phyloP scores from a whole-genome alignment of 1,140 invertebrate species.

The Zaprionus kolodkinae region DNA sequence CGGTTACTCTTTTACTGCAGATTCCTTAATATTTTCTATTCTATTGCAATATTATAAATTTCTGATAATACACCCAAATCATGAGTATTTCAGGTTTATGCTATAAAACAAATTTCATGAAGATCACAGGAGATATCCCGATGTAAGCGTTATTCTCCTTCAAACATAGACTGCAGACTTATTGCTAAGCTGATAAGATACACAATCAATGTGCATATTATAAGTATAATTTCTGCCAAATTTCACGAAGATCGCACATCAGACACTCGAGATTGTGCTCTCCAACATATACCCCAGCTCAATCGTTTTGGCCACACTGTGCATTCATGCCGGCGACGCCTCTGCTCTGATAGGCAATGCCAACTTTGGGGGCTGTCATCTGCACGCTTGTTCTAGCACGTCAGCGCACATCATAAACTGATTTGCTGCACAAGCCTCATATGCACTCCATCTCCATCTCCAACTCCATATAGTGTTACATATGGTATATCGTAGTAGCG shows the following conservation, averaged over 20 bases:
- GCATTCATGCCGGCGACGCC: constrained; percentile 12
- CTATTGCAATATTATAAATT: no score
- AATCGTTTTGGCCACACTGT: not conserved
- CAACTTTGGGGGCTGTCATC: constrained; percentile 11
- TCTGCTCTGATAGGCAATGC: constrained; percentile 12
- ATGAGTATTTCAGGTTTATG: no score
- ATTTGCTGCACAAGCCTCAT: not conserved
- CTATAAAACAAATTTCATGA: no score
- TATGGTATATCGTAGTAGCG: not conserved
- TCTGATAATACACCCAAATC: no score
- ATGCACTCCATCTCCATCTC: not conserved
- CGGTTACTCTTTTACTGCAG: no score
- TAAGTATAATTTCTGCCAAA: not conserved
- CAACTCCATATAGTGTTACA: not conserved
- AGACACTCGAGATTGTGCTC: not conserved
- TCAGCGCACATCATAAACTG: constrained; percentile 16
- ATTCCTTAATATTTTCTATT: no score
- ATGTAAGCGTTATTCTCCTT: no score
- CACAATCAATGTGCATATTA: no score
- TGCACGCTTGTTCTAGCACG: not conserved
- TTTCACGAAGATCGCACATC: not conserved
- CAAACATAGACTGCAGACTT: no score
- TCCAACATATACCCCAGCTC: not conserved
- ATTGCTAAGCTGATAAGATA: no score
- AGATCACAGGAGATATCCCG: not conserved